Evolutionary conservation across 1,140 invertebrate species (phyloP), one percentile per base, ranked within the genome.

Genomic region (Zaprionus tsacasi): DNA sequence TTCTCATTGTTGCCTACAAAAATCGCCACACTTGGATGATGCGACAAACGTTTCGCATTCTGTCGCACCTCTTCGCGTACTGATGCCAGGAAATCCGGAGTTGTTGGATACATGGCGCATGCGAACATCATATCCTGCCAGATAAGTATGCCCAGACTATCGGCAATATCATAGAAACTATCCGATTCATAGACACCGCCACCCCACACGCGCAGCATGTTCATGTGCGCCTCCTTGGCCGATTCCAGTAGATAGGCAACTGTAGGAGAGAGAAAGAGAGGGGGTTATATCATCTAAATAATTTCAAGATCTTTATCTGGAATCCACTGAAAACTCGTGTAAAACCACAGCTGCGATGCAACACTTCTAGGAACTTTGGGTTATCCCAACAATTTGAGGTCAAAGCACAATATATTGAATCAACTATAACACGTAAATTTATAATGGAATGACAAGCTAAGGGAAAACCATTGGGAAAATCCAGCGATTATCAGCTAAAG

Each of bases 121-220:
- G 99, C 99, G 93, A 99, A 99, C 96, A 99, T 99, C 73, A 99
- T 96, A 93, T 99, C 98, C 93, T 98, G 96, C 97, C 97, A 98
- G 45, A 98, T 95, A 78, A 98, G 93, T 27, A 98, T 96, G 12
- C 97, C 97, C 25, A 96, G 93, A 79, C 96, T 93, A 83, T 98
- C 97, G 68, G 97, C 96, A 30, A 96, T 92, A 59, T 97, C 94
- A 91, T 99, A 99, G 92, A 99, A 99, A 33, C 95, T 94, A 75
- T 99, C 97, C 0, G 95, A 95, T 92, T 99, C 98, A 87, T 99
- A 99, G 1, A 98, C 93, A 52, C 99, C 99, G 40, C 99, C 99
- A 21, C 99, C 99, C 99, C 99, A 99, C 1, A 99, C 97, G 15
- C 99, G 94, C 1, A 99, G 92, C 95, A 98, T 97, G 91, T 99